A percentile compares a stretch with the other conserved stretches of the same genome.
Evolutionary conservation across 2,113 vertebrate species (phyloP).

Genomic region (Bambusicola thoracicus): DNA sequence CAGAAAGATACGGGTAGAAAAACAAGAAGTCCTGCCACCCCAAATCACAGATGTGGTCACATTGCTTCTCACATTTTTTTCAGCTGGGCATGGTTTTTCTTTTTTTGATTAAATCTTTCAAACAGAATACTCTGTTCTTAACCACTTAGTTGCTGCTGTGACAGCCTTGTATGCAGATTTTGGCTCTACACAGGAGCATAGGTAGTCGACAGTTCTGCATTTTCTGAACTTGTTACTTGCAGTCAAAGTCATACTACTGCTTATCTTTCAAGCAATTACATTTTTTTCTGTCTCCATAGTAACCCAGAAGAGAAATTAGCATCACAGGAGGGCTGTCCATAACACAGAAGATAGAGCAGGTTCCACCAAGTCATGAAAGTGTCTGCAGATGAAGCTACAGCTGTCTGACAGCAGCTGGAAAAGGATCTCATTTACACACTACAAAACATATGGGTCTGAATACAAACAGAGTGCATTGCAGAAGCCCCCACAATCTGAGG

Average conservation of each 20-base stretch:
- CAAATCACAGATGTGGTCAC: neutral
- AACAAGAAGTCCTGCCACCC: neutral
- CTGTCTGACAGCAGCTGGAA: neutral
- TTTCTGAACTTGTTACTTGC: neutral
- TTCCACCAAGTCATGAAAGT: neutral
- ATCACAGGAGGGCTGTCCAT: neutral
- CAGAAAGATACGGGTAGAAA: neutral
- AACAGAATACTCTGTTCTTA: neutral
- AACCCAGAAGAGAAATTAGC: neutral
- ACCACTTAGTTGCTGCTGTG: neutral
- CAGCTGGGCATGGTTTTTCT: neutral
- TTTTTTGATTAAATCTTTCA: constrained; percentile 6
- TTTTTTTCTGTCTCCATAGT: neutral
- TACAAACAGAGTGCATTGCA: neutral
- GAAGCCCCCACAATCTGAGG: neutral
- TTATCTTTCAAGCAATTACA: neutral
- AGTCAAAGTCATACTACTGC: neutral
- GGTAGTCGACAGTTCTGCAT: neutral
- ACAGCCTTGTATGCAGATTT: neutral
- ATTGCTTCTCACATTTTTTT: neutral
- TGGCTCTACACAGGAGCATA: neutral
- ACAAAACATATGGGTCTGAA: neutral
- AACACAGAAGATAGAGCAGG: neutral
- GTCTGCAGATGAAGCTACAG: neutral
- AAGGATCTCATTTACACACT: neutral